Base-by-base conservation (phyloP, 2,888 invertebrate species). In the Ornithoptera priamus region DNA sequence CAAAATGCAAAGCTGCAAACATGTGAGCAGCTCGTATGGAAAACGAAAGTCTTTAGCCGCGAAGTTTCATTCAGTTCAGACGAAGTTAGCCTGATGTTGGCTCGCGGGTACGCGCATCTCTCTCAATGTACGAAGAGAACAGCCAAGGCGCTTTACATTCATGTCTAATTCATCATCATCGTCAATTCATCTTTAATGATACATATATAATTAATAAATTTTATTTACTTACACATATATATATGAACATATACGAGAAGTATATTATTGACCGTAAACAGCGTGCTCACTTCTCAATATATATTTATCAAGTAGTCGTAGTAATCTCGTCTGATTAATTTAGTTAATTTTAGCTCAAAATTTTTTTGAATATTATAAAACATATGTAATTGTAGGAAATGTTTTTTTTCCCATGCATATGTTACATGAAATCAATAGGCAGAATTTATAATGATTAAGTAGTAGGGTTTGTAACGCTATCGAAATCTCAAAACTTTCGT, bases 61-160 rank as follows among this genome's bases (percentile, higher is more conserved):
- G 80, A 76, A 87, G 88, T 88, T 90, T 89, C 92, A 92, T 92
- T 92, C 86, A 92, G 85, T 91, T 92, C 86, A 92, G 85, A 81
- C 84, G 74, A 86, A 92, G 90, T 91, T 92, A 85, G 89, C 80
- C 77, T 76, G 80, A 81, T 81, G 89, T 80, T 77, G 76, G 80
- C 81, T 81, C 81, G 84, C 83, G 85, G 85, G 79, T 84, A 81
- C 81, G 67, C 63, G 64, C 60, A 59, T 59, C 64, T 58, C 58
- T 78, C n/a, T 53, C n/a, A n/a, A 7, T n/a, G 79, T 72, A 70
- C 71, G 75, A 72, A 77, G 81, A 75, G 80, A 79, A 72, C 67
- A 82, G 82, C 82, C 72, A 74, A 73, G 63, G 50, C 20, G 22
- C 66, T 66, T 60, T 57, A 64, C 4, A 58, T 61, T 24, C 58